Evolutionary conservation across 2,113 vertebrate genomes (phyloP).

Genomic region (Ptyas mucosa): DNA sequence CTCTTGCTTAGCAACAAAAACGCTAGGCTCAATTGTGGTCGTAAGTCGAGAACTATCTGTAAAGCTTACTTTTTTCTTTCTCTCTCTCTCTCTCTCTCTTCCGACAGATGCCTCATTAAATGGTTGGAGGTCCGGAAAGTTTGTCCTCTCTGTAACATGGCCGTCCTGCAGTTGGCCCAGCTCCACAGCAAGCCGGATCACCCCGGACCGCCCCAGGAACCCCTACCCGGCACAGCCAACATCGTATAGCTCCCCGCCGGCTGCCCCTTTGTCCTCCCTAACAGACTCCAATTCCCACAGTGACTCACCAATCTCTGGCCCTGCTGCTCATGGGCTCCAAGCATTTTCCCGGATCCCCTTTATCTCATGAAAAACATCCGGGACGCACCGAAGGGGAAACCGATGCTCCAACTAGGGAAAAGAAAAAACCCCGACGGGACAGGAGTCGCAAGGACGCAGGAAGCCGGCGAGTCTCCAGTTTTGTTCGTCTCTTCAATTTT

Average conservation of each 20-base stretch:
- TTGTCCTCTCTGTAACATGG: slow-evolving; percentile 97
- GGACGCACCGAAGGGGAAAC: slow-evolving; percentile 12
- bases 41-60: background rate
- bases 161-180: slow-evolving; percentile 92
- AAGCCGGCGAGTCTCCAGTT: background rate
- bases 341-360: slow-evolving; percentile 35
- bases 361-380: slow-evolving; percentile 46
- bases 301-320: slow-evolving; percentile 33
- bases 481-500: background rate
- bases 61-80: background rate
- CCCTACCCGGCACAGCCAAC: slow-evolving; percentile 89
- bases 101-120: slow-evolving; percentile 95
- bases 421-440: slow-evolving; percentile 19
- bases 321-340: slow-evolving; percentile 32
- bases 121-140: slow-evolving; percentile 99
- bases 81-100: background rate
- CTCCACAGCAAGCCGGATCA: slow-evolving; percentile 81
- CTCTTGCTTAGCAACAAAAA: background rate
- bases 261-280: slow-evolving; percentile 2
- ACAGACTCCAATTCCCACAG: slow-evolving; percentile 46
- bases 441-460: background rate
- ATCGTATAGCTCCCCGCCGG: slow-evolving; percentile 76
- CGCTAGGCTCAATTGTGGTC: background rate
- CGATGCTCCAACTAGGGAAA: slow-evolving; percentile 73
- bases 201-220: slow-evolving; percentile 75